These are phyloP conservation scores for Acanthosepion lycidas DNA, from an alignment of 2,888 invertebrate genomes.

Conservation along the genomic window DNA sequence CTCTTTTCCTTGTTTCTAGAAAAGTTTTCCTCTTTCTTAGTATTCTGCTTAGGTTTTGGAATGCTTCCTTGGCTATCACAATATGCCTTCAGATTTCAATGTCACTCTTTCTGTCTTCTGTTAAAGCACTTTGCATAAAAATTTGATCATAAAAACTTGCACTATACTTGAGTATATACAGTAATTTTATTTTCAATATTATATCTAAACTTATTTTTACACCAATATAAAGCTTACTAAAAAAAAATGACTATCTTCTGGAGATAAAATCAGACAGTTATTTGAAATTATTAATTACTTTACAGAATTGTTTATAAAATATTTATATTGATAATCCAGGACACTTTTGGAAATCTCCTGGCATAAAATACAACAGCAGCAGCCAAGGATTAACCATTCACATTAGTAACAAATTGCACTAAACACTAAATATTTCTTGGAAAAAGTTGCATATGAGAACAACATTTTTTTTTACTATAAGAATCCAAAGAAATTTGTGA, in stretches of 20 bases:
- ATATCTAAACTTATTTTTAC: not conserved
- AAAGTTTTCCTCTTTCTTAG: too few species aligned
- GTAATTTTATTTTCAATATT: not conserved
- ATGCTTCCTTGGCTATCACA: too few species aligned
- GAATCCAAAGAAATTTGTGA: slow-evolving; percentile 33
- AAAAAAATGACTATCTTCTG: not conserved
- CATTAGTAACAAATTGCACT: not conserved
- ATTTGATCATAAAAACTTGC: too few species aligned
- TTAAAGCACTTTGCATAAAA: too few species aligned
- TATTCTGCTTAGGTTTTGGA: too few species aligned
- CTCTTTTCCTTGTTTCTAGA: too few species aligned
- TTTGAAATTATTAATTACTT: not conserved
- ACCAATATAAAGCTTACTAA: not conserved
- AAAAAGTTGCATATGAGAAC: not conserved
- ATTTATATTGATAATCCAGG: not conserved
- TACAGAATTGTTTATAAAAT: not conserved
- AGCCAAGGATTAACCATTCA: not conserved
- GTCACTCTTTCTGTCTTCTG: too few species aligned
- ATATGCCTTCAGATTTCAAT: too few species aligned
- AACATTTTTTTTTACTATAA: not conserved
- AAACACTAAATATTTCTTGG: not conserved
- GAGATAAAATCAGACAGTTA: not conserved
- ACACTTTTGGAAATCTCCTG: not conserved
- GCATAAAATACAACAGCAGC: not conserved
- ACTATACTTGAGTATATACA: too few species aligned